Base-by-base conservation (phyloP, 2,113 vertebrate species). In the Eubucco bourcierii region DNA sequence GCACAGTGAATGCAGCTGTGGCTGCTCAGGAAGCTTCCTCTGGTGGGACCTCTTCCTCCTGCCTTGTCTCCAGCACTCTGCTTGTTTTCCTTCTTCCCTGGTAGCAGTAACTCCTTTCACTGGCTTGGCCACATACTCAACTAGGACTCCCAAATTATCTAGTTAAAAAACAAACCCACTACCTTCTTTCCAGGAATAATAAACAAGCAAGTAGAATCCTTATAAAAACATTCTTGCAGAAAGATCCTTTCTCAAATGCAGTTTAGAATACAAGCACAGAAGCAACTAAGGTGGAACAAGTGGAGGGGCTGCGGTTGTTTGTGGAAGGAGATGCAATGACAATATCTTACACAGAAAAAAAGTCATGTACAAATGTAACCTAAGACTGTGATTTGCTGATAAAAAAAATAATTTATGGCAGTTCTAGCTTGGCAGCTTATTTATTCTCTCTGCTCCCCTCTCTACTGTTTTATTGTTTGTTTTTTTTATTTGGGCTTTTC, bases 21-120 rank as follows among this genome's bases (percentile, higher is more conserved):
- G 8, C 39, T 88, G 27, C 50, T 82, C 29, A 34, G 28, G 50
- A 76, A 53, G 24, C 12, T 52, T 84, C 24, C 27, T n/a, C 12
- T 3, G 2, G n/a, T 55, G 60, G 8, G 47, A 80, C 31, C 2
- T 72, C 20, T 79, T 88, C 15, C 39, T 64, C 29, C 20, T 4
- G 3, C 12, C 27, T 52, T 34, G 44, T 31, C 8, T 18, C 18
- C 15, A 7, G 24, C 0, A 1, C 46, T 12, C 23, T 65, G 29
- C 7, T 84, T 10, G 1, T 50, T 87, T 58, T 56, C 27, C 27
- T 66, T 66, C 47, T 0, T 0, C 33, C 2, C 1, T 0, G 0
- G 34, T 50, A 80, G 47, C 21, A 72, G 15, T 20, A 70, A 15
- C 3, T 61, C 34, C 44, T 79, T 73, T 61, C 17, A 23, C 13